Conservation (phyloP, 2,113 vertebrate genomes). For the Crotophaga sulcirostris region DNA sequence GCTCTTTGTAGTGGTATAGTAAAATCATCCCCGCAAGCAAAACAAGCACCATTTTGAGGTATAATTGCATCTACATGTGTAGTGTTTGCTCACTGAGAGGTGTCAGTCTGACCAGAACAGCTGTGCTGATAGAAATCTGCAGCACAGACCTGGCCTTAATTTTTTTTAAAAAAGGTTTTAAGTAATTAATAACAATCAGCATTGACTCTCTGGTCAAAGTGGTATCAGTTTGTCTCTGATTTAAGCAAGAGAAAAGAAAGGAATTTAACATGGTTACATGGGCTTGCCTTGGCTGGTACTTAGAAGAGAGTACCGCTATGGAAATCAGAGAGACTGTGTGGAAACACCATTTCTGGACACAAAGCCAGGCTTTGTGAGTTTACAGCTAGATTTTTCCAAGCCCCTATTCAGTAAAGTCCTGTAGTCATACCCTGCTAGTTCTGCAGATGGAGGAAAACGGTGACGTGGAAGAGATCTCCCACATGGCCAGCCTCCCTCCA, state of each 20-base stretch:
- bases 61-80: slow-evolving; percentile 72
- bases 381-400: slow-evolving; percentile 62
- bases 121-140: slow-evolving; percentile 63
- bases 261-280: slow-evolving; percentile 41
- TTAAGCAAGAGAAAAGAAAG: slow-evolving; percentile 46
- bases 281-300: slow-evolving; percentile 60
- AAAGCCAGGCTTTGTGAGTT: slow-evolving; percentile 70
- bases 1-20: slow-evolving; percentile 68
- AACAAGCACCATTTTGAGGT: slow-evolving; percentile 66
- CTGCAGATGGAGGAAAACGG: slow-evolving; percentile 55
- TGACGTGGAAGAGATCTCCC: slow-evolving; percentile 45
- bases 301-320: slow-evolving; percentile 39
- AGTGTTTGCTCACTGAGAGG: slow-evolving; percentile 66
- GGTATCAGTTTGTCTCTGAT: slow-evolving; percentile 43
- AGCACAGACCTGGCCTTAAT: slow-evolving; percentile 5
- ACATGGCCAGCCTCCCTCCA: background rate
- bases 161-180: background rate
- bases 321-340: slow-evolving; percentile 67
- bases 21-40: slow-evolving; percentile 68
- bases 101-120: slow-evolving; percentile 71
- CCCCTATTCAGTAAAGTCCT: slow-evolving; percentile 59
- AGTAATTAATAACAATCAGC: slow-evolving; percentile 57
- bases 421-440: slow-evolving; percentile 46
- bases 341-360: slow-evolving; percentile 68
- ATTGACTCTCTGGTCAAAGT: background rate